Base-by-base conservation (phyloP, 2,888 invertebrate genomes). In the Cataglyphis livida region DNA sequence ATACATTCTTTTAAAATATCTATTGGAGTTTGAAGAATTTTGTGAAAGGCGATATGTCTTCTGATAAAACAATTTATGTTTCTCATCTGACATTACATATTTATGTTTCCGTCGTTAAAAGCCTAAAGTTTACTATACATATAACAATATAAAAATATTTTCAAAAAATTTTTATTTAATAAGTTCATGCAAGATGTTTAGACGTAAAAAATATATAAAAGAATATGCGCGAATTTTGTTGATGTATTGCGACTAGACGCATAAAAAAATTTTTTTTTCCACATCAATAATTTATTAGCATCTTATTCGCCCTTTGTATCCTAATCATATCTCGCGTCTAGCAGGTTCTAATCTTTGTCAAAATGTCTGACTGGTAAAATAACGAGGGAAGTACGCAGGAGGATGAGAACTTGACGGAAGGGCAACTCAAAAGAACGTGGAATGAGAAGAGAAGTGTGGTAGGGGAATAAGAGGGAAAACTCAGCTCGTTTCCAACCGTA, bases 401-500 rank as follows among this genome's bases (percentile, higher is more conserved):
- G 79, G 54, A 85, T 73, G 48, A 76, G 83, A 57, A 74, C 62
- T 65, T 65, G 59, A 48, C 68, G 84, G 85, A 85, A 82, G 82
- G 84, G 68, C 85, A 84, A 76, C 48, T 75, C 76, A 83, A 84
- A 86, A 81, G 88, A 84, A 88, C 83, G 78, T 82, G 81, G 84
- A 84, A 41, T 68, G 78, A 64, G 81, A 62, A 35, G 35, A 86
- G 51, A 61, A 73, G 82, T 64, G 79, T 81, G 64, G 79, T 62
- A 25, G 76, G 66, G 79, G 83, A 59, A 51, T 44, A 44, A 75
- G 84, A 84, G 82, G 84, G 90, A 90, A 92, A 92, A 92, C 88
- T 90, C 88, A 85, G 88, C 89, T 89, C 87, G 88, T 86, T 88
- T 90, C 91, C 84, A 89, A 89, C 91, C 87, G 84, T 87, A 85